These are phyloP conservation scores for Ispidina picta DNA, from an alignment of 2,797 vertebrate species.

Conservation along the genomic window DNA sequence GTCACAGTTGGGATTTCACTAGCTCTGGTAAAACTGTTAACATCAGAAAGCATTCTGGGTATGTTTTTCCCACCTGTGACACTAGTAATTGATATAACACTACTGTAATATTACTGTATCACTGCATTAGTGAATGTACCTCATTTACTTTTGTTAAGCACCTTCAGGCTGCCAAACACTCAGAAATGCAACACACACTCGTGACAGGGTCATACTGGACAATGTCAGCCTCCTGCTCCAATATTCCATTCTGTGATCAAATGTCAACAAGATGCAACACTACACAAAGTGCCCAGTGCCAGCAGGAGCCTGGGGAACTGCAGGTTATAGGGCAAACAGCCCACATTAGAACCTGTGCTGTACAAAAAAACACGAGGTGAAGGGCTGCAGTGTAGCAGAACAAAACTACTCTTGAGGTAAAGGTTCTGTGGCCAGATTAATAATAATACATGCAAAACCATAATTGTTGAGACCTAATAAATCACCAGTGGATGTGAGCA, in stretches of 20 bases:
- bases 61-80: background rate
- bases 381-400: constrained; percentile 35
- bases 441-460: constrained; percentile 17
- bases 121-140: background rate
- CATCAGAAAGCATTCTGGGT: background rate
- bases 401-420: constrained; percentile 40
- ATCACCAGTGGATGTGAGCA: background rate
- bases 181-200: background rate
- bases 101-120: background rate
- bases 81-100: background rate
- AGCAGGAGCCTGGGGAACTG: background rate
- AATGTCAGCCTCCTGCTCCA: background rate
- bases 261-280: background rate
- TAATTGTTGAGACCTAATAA: constrained; percentile 38
- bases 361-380: constrained; percentile 42
- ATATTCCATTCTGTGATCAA: background rate
- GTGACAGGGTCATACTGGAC: background rate
- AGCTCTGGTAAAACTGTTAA: background rate
- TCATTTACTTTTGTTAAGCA: background rate
- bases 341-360: constrained; percentile 7
- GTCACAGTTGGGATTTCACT: background rate
- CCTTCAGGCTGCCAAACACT: background rate
- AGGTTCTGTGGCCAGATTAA: constrained; percentile 17
- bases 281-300: background rate
- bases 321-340: constrained; percentile 40